Evolutionary conservation across 2,113 vertebrate genomes (phyloP).

Genomic region (Aphyosemion australe): DNA sequence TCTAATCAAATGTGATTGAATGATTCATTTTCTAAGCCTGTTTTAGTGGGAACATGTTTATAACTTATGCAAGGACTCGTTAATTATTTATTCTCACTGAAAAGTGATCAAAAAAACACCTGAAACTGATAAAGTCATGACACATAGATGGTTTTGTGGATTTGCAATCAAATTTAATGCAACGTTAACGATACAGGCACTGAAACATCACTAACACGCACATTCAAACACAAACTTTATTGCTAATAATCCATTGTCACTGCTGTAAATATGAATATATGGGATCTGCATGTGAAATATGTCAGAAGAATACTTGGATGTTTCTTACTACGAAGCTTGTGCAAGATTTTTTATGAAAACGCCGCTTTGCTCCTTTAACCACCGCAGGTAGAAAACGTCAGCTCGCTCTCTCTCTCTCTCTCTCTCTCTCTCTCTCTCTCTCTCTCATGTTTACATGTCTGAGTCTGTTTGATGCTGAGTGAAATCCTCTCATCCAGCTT

Average conservation of each 20-base stretch:
- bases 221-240: too few species aligned
- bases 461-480: slow-evolving; percentile 1
- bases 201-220: slow-evolving; percentile 7
- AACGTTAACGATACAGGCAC: slow-evolving; percentile 57
- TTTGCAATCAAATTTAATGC: slow-evolving; percentile 51
- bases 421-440: too few species aligned
- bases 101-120: background rate
- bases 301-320: slow-evolving; percentile 24
- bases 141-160: background rate
- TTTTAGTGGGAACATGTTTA: slow-evolving; percentile 17
- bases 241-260: slow-evolving; percentile 1
- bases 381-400: slow-evolving; percentile 27
- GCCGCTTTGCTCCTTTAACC: slow-evolving; percentile 56
- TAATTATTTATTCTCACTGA: background rate
- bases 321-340: slow-evolving; percentile 67
- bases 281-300: slow-evolving; percentile 65
- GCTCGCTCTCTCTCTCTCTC: too few species aligned
- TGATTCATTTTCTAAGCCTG: slow-evolving; percentile 18
- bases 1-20: background rate
- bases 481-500: slow-evolving; percentile 48
- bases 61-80: slow-evolving; percentile 10
- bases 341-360: slow-evolving; percentile 67
- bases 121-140: too few species aligned
- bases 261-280: slow-evolving; percentile 59
- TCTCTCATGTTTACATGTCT: slow-evolving; percentile 14